Evolutionary conservation across 2,113 vertebrate genomes (phyloP).

Genomic region (Neolamprologus kungweensis): DNA sequence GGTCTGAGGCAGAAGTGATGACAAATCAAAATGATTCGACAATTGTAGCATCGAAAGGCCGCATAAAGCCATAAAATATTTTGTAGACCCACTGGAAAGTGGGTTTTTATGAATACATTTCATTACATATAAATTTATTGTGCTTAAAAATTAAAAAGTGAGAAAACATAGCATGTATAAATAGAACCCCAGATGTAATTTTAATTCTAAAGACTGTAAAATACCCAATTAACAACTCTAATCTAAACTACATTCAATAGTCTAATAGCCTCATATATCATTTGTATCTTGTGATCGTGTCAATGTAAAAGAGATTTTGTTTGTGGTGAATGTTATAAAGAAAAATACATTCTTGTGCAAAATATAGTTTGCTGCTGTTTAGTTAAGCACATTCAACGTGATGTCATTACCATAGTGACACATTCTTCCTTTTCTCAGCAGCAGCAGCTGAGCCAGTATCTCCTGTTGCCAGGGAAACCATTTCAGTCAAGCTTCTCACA

Average conservation of each 20-base stretch:
- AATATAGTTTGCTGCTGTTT: background rate
- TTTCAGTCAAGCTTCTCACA: conserved; percentile 51
- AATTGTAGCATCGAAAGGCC: background rate
- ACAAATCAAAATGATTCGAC: background rate
- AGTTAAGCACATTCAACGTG: background rate
- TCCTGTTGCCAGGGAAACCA: conserved; percentile 54
- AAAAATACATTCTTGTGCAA: background rate
- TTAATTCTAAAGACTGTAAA: background rate
- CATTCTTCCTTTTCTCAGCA: conserved; percentile 31
- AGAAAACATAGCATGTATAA: background rate
- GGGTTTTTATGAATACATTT: background rate
- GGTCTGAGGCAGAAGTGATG: background rate
- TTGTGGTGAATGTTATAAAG: background rate
- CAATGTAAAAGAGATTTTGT: background rate
- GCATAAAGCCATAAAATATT: background rate
- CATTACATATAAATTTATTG: background rate
- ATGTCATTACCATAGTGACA: background rate
- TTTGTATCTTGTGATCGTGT: background rate
- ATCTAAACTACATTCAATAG: background rate
- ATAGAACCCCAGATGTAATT: background rate
- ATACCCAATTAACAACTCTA: background rate
- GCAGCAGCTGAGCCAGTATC: conserved; percentile 42
- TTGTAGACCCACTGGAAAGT: background rate
- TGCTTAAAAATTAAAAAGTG: background rate
- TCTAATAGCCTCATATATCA: background rate